These are phyloP conservation scores for Oreochromis grahami DNA, from an alignment of 2,797 vertebrate genomes.

Conservation along the genomic window DNA sequence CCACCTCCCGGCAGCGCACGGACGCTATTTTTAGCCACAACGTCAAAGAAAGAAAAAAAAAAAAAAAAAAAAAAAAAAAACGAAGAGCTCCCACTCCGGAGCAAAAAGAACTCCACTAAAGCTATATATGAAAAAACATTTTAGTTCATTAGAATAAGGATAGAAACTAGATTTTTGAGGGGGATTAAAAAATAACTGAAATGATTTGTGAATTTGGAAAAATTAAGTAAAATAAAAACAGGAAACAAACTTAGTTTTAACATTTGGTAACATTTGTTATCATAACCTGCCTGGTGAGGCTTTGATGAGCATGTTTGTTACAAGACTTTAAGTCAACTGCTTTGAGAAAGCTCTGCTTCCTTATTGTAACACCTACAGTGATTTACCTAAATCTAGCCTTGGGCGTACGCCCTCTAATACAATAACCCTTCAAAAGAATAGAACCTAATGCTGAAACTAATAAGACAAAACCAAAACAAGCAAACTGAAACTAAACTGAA, in stretches of 20 bases:
- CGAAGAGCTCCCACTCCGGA: constrained; percentile 16
- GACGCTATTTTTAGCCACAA: constrained; percentile 45
- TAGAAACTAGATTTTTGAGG: neutral
- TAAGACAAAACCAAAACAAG: neutral
- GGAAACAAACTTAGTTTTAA: neutral
- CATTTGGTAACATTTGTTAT: neutral
- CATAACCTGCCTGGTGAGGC: neutral
- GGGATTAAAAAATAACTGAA: neutral
- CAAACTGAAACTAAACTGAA: neutral
- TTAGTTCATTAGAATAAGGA: neutral
- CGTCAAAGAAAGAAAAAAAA: neutral
- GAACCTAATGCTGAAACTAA: neutral
- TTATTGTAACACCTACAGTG: neutral
- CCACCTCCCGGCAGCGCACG: neutral
- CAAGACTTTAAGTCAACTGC: neutral
- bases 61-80: neutral
- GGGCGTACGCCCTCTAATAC: rapidly evolving
- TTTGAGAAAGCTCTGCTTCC: neutral
- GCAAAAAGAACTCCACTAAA: neutral
- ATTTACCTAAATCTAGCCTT: neutral
- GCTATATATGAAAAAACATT: neutral
- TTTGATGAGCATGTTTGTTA: neutral
- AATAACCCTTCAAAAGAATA: neutral
- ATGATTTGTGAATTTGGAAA: neutral
- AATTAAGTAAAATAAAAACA: neutral